These are phyloP conservation scores for Crotalus horridus DNA, from an alignment of 2,113 vertebrate species.

Conservation along the genomic window DNA sequence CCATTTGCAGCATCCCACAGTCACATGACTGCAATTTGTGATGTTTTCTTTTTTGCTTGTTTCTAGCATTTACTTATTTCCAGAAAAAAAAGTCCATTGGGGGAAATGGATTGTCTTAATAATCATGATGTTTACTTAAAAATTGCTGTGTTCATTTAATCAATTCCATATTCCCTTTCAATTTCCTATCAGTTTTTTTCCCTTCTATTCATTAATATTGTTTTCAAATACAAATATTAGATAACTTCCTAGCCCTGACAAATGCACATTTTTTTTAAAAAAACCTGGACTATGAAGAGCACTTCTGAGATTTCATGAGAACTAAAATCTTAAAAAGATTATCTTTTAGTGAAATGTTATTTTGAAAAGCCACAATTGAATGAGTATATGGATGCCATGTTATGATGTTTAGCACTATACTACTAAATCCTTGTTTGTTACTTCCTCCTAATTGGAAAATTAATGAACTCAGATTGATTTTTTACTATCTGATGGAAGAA, in stretches of 20 bases:
- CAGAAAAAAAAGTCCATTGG: no score
- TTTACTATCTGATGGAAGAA: not conserved
- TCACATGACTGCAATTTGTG: no score
- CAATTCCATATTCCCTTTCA: no score
- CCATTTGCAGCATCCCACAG: no score
- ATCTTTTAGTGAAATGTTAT: not conserved
- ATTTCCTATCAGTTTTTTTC: no score
- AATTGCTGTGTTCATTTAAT: no score
- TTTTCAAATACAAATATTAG: no score
- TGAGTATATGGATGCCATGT: not conserved
- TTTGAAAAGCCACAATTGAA: not conserved
- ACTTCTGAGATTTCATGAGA: not conserved
- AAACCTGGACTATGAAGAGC: not conserved
- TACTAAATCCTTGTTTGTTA: not conserved
- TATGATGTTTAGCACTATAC: not conserved
- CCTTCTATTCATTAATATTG: no score
- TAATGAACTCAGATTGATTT: not conserved
- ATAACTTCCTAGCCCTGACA: not conserved
- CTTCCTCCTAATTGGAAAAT: not conserved
- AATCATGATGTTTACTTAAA: no score
- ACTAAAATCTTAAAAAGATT: not conserved
- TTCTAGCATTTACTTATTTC: no score
- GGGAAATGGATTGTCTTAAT: no score
- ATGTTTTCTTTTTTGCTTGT: no score
- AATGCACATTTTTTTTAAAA: not conserved